A percentile compares a stretch with the other conserved stretches of the same genome.
phyloP scores from a whole-genome alignment of 2,797 vertebrate species.

The Leptodactylus fallax region DNA sequence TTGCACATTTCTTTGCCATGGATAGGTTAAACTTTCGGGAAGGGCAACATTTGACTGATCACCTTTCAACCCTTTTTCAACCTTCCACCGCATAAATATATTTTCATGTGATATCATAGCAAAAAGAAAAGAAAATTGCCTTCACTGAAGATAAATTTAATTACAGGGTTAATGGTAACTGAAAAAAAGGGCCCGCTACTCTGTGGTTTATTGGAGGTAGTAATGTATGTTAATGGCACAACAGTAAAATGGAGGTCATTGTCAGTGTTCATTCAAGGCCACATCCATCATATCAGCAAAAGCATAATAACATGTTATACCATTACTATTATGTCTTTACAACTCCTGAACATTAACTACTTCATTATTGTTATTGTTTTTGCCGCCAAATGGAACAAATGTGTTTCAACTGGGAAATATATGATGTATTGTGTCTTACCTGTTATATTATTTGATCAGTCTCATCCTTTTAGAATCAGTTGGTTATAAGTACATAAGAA shows the following conservation, averaged over 20 bases:
- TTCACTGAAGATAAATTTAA: constrained; percentile 37
- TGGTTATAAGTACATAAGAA: neutral
- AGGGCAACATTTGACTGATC: constrained; percentile 4
- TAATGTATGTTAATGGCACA: constrained; percentile 38
- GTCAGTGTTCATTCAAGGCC: constrained; percentile 20
- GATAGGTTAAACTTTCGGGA: neutral
- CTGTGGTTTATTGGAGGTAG: neutral
- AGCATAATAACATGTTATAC: constrained; percentile 23
- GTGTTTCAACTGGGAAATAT: neutral
- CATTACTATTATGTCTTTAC: neutral
- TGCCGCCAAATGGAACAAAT: neutral
- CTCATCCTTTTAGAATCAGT: neutral
- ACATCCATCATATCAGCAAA: constrained; percentile 33
- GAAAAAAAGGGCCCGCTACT: constrained; percentile 6
- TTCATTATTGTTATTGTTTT: neutral
- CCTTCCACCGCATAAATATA: neutral
- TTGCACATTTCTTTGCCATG: neutral
- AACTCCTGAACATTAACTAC: neutral
- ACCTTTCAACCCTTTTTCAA: neutral
- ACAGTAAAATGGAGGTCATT: constrained; percentile 28
- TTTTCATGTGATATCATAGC: constrained; percentile 10
- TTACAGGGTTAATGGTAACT: constrained; percentile 36
- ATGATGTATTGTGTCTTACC: neutral
- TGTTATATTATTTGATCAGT: neutral
- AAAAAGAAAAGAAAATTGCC: constrained; percentile 17